Base-by-base conservation (phyloP, 2,888 invertebrate species). In the Tigriopus californicus region DNA sequence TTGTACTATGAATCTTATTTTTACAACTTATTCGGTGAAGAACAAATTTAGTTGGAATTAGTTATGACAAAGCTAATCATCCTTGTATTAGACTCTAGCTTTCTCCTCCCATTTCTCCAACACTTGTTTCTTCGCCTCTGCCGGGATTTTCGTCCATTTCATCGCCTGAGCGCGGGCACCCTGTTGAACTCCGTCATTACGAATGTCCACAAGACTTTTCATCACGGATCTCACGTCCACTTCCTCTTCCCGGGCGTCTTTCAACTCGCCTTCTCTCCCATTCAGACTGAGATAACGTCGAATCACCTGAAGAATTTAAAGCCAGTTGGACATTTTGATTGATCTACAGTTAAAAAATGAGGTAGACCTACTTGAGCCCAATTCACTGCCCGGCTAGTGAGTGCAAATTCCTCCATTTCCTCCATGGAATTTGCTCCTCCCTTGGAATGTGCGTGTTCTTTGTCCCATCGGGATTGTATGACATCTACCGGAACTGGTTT, bases 61-160 rank as follows among this genome's bases (percentile, higher is more conserved):
- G n/a, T n/a, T n/a, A n/a, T n/a, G n/a, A n/a, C n/a, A n/a, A n/a
- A n/a, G n/a, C n/a, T n/a, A n/a, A n/a, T n/a, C n/a, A n/a, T 33
- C 3, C 33, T 33, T 33, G 4, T 3, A 33, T 33, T 33, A 33
- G 33, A 33, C 33, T 33, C 33, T 3, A 22, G 49, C 49, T 22
- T 65, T 76, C 76, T 44, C 41, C 48, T 33, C 56, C 60, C n/a
- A 41, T 22, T 20, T 20, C 12, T 22, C 41, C 40, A 41, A 40
- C 15, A 41, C 51, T 25, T 20, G 13, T 54, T 24, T 52, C 55
- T 58, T 33, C 1, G 55, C 12, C 15, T 75, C 75, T 20, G 79
- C 15, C 20, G 49, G 49, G 5, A 49, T 20, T 49, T 49, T 49
- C 3, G 20, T 20, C 49, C 49, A 49, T 22, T 49, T 49, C 12